Conservation (phyloP, 2,113 vertebrate genomes). For the Sapajus apella region DNA sequence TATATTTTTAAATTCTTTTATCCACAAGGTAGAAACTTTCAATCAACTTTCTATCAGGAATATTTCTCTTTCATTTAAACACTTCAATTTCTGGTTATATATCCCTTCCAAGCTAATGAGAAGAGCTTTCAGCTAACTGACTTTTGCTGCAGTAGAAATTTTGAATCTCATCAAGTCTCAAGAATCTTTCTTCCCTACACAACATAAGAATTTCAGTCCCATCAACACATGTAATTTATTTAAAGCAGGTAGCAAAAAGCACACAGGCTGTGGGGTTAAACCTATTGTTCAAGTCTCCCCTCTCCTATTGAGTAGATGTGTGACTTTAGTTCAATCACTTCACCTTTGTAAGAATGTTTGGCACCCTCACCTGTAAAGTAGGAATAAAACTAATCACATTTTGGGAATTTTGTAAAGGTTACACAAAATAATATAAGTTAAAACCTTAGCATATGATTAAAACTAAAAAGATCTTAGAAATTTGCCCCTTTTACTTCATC, state of each 20-base stretch:
- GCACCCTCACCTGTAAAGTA: not conserved
- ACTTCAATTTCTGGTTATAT: not conserved
- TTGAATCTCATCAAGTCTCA: not conserved
- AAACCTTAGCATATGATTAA: not conserved
- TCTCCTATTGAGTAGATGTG: not conserved
- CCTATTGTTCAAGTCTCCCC: not conserved
- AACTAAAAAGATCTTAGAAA: not conserved
- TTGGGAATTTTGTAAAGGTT: not conserved
- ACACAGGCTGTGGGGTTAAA: not conserved
- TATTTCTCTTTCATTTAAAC: not conserved
- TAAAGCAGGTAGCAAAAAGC: not conserved
- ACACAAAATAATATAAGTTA: not conserved
- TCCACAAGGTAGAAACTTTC: not conserved
- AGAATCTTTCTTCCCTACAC: not conserved
- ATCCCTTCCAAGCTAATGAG: not conserved
- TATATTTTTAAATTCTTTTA: not conserved
- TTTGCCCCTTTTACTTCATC: not conserved
- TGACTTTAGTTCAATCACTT: not conserved
- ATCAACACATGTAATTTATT: not conserved
- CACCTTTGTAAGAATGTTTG: not conserved
- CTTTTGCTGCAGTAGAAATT: not conserved
- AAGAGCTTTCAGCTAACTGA: not conserved
- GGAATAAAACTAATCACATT: not conserved
- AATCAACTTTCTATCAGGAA: not conserved
- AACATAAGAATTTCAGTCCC: not conserved